These are phyloP conservation scores for Paramisgurnus dabryanus DNA, from an alignment of 2,113 vertebrate genomes.

Conservation along the genomic window DNA sequence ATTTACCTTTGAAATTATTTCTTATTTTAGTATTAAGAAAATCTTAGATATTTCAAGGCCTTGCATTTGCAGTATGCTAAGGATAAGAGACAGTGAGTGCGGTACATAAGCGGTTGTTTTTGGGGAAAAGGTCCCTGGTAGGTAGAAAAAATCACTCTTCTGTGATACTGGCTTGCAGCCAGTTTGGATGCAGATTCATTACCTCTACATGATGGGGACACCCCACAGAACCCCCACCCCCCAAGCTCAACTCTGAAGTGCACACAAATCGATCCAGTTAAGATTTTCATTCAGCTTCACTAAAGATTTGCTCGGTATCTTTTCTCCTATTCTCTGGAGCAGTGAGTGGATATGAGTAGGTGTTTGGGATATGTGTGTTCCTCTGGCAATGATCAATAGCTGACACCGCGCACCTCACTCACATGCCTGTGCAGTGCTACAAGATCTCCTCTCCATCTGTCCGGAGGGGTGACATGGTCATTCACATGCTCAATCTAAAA, in stretches of 20 bases:
- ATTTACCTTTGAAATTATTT: not conserved
- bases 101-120: slow-evolving; percentile 1
- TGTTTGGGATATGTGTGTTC: slow-evolving; percentile 33
- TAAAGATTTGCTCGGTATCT: slow-evolving; percentile 34
- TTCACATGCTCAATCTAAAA: slow-evolving; percentile 24
- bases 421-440: slow-evolving; percentile 30
- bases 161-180: slow-evolving; percentile 31
- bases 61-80: not conserved
- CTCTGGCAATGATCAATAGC: slow-evolving; percentile 49
- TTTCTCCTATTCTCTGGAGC: slow-evolving; percentile 27
- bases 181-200: slow-evolving; percentile 42
- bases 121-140: slow-evolving; percentile 32
- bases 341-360: slow-evolving; percentile 23
- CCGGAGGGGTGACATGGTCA: slow-evolving; percentile 29
- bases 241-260: slow-evolving; percentile 31
- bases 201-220: slow-evolving; percentile 18
- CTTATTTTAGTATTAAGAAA: not conserved
- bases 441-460: slow-evolving; percentile 24
- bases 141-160: slow-evolving; percentile 39
- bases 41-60: slow-evolving; percentile 11
- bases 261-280: slow-evolving; percentile 48
- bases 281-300: slow-evolving; percentile 46
- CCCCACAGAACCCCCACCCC: too few relatives aligned
- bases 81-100: not conserved
- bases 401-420: slow-evolving; percentile 46